Base-by-base conservation (phyloP, 2,888 invertebrate species). In the Drosophila lutescens region DNA sequence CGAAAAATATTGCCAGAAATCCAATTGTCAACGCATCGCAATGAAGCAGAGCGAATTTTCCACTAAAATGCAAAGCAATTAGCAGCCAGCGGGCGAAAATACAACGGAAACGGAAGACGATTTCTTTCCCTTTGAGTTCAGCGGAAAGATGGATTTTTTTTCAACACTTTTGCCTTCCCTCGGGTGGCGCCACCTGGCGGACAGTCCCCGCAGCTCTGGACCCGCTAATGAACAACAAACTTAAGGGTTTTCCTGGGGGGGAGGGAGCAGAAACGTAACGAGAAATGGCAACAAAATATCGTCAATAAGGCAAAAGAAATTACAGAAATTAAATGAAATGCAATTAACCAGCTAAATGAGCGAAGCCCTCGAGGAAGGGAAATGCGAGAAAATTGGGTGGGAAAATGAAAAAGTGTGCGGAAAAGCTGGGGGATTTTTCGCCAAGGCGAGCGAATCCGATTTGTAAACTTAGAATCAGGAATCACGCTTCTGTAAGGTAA, bases 281-380 rank as follows among this genome's bases (percentile, higher is more conserved):
- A 46, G 54, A 61, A 68, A 69, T 41, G 59, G 62, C 70, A 58
- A 55, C 69, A 61, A 72, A 77, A 68, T 68, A 72, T 63, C 62
- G 74, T 51, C 74, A 80, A 75, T 77, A 74, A 71, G 66, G 73
- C 56, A 49, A 74, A 65, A 47, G 66, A 50, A 71, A 73, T 71
- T 74, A 57, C 59, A 53, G 62, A 78, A 80, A 75, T 75, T 53
- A 77, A 88, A 84, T 71, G 87, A 81, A 88, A 81, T 84, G 88
- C 85, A 84, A 84, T 84, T 84, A 84, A 79, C 85, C 77, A 75
- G 79, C 75, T 68, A 88, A 88, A 81, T 69, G 79, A 60, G 57
- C 77, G 44, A 46, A 41, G 57, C 17, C 32, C 38, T 15, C 47
- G 9, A 36, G 36, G 36, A 47, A 44, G 68, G 47, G 40, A 38